Percentiles rank a stretch among this genome's conserved stretches.
These are phyloP conservation scores for Girardinichthys multiradiatus DNA, from an alignment of 2,113 vertebrate genomes.

Conservation along the genomic window DNA sequence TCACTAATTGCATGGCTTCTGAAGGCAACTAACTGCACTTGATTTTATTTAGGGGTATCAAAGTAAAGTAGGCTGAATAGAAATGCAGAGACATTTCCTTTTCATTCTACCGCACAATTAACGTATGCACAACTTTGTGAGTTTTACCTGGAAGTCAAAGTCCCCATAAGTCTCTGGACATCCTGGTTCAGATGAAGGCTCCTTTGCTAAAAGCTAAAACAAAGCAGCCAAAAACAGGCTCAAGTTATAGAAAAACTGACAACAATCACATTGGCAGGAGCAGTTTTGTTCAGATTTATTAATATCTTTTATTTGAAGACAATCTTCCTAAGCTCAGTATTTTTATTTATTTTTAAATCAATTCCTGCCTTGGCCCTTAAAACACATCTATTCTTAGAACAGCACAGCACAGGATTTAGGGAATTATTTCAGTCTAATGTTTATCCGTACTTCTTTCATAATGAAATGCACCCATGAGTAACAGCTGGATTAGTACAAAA, in stretches of 20 bases:
- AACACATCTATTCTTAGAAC: slow-evolving; percentile 32
- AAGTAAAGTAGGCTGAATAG: neutral
- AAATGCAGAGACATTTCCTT: neutral
- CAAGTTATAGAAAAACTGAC: neutral
- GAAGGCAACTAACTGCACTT: too few species aligned
- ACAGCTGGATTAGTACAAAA: slow-evolving; percentile 50
- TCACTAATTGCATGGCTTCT: too few species aligned
- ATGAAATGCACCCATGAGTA: slow-evolving; percentile 49
- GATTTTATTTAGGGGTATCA: too few species aligned
- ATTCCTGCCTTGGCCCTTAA: neutral
- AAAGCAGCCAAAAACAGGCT: slow-evolving; percentile 33
- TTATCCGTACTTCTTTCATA: slow-evolving; percentile 41
- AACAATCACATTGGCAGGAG: neutral
- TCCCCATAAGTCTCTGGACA: slow-evolving; percentile 85
- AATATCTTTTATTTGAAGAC: neutral
- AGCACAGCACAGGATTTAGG: slow-evolving; percentile 23
- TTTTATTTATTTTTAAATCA: neutral
- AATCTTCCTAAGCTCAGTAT: neutral
- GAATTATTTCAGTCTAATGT: slow-evolving; percentile 24
- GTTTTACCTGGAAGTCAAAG: slow-evolving; percentile 88
- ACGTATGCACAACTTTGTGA: neutral
- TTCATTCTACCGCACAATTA: neutral
- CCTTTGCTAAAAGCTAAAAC: slow-evolving; percentile 86
- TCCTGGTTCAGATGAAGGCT: slow-evolving; percentile 77
- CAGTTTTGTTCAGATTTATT: neutral